These are phyloP conservation scores for Mesorhabditis belari DNA, from an alignment of 2,888 invertebrate species.

Conservation along the genomic window DNA sequence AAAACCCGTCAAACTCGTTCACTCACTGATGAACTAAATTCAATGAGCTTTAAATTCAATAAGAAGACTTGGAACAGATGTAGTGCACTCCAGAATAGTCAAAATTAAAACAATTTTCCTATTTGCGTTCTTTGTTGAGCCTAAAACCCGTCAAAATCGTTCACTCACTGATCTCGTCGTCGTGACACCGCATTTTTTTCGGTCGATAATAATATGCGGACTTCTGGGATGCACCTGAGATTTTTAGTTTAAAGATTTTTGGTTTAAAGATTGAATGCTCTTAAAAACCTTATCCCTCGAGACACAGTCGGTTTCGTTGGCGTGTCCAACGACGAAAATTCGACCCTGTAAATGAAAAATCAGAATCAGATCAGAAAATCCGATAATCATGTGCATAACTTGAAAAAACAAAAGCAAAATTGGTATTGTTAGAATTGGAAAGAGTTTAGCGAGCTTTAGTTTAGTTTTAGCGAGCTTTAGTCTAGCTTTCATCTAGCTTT, in stretches of 20 bases:
- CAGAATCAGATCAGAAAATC: not conserved
- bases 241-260: not conserved
- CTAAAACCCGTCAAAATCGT: no score
- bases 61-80: not conserved
- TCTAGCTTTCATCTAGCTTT: no score
- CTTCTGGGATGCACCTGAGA: conserved; percentile 21
- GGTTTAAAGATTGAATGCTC: not conserved
- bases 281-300: conserved; percentile 39
- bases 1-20: no score
- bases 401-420: not conserved
- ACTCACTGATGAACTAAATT: no score
- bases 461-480: no score
- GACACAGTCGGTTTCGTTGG: conserved; percentile 45
- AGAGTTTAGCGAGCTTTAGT: not conserved
- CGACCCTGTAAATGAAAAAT: conserved; percentile 30
- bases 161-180: conserved; percentile 42
- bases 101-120: no score
- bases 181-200: conserved; percentile 47
- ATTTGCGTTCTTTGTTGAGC: no score
- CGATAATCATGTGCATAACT: not conserved
- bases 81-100: not conserved
- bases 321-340: conserved; percentile 50
- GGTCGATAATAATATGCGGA: conserved; percentile 43
- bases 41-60: no score
- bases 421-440: not conserved